A percentile compares a stretch with the other conserved stretches of the same genome.
Evolutionary conservation across 2,113 vertebrate species (phyloP).

Genomic region (Apaloderma vittatum): DNA sequence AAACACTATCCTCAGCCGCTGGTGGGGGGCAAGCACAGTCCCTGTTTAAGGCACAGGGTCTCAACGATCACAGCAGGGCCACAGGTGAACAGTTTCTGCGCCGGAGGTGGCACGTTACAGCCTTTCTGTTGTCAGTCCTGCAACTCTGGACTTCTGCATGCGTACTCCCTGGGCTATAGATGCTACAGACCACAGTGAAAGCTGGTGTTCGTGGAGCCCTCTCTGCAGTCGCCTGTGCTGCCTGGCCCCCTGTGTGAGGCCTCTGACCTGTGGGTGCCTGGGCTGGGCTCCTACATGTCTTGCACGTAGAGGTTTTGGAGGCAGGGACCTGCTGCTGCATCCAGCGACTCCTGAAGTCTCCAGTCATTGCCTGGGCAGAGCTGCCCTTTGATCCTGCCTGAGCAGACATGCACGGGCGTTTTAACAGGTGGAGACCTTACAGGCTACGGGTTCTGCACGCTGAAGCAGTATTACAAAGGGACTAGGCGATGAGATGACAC

Average conservation of each 20-base stretch:
- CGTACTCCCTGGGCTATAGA: not conserved
- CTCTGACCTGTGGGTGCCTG: not conserved
- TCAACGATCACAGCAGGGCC: fast-evolving
- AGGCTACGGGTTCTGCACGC: not conserved
- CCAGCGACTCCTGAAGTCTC: not conserved
- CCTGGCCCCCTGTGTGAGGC: not conserved
- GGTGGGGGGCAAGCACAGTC: not conserved
- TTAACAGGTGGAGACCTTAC: not conserved
- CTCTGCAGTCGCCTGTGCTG: not conserved
- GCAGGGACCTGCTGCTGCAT: not conserved
- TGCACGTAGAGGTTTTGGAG: not conserved
- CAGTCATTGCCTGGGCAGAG: not conserved
- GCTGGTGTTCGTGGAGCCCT: fast-evolving
- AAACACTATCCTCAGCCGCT: fast-evolving
- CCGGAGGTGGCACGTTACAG: not conserved
- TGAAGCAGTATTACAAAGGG: not conserved
- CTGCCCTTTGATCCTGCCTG: not conserved
- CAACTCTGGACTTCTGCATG: fast-evolving
- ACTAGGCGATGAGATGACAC: not conserved
- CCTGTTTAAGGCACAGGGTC: not conserved
- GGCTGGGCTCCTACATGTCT: not conserved
- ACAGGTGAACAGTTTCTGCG: not conserved
- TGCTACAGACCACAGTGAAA: fast-evolving
- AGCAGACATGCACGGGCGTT: fast-evolving
- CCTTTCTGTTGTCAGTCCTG: not conserved